phyloP scores from a whole-genome alignment of 1,140 invertebrate genomes.

The Ostrea denselamellosa region DNA sequence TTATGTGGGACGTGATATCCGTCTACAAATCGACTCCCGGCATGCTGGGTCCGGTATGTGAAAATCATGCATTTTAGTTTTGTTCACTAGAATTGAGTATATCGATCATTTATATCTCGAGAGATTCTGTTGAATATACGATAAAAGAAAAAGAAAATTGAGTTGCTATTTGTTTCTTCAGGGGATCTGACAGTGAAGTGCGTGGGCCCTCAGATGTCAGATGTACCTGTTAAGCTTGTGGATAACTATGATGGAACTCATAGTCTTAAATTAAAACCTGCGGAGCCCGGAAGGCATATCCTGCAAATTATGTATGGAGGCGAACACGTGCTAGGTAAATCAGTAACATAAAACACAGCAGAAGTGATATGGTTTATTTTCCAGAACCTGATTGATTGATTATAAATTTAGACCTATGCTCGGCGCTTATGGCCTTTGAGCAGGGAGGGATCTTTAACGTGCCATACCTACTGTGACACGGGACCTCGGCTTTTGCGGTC shows the following conservation, averaged over 20 bases:
- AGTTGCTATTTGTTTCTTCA: conserved; percentile 68
- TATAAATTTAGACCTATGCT: too few species aligned
- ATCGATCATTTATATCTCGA: too few species aligned
- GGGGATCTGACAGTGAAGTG: conserved; percentile 97
- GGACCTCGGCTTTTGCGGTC: too few species aligned
- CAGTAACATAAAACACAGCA: neutral
- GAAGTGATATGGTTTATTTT: too few species aligned
- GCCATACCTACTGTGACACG: too few species aligned
- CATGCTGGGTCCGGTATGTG: conserved; percentile 87
- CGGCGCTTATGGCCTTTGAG: too few species aligned
- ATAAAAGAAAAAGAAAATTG: neutral
- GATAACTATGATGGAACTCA: conserved; percentile 99
- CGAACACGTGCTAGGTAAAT: conserved; percentile 80
- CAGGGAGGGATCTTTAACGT: too few species aligned
- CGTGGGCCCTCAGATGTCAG: conserved; percentile 87
- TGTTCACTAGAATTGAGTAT: too few species aligned
- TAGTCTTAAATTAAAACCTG: conserved; percentile 95
- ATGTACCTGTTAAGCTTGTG: conserved; percentile 96
- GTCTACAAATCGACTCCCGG: conserved; percentile 97
- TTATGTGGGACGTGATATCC: conserved; percentile 94
- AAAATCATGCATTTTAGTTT: neutral
- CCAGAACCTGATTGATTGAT: too few species aligned
- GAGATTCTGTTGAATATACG: too few species aligned
- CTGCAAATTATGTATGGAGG: conserved; percentile 96
- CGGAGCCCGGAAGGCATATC: conserved; percentile 94